Conservation (phyloP, 2,797 vertebrate species). For the Clarias fuscus region DNA sequence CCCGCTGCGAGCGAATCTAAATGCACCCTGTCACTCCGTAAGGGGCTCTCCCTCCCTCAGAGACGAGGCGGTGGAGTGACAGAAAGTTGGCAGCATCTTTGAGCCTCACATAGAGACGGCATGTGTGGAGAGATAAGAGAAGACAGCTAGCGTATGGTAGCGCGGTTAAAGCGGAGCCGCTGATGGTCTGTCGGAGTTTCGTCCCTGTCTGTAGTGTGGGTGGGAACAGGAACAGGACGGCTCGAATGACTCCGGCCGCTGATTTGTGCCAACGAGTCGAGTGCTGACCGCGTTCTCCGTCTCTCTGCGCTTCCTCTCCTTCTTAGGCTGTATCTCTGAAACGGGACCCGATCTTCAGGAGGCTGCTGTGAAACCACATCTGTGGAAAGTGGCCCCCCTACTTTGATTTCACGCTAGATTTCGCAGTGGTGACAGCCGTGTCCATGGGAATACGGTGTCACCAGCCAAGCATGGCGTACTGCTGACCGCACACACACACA, state of each 20-base stretch:
- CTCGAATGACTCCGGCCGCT: slow-evolving; percentile 39
- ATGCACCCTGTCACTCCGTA: slow-evolving; percentile 37
- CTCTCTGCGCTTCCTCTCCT: slow-evolving; percentile 16
- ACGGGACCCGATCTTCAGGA: slow-evolving; percentile 34
- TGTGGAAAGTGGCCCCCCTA: slow-evolving; percentile 36
- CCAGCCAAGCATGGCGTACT: slow-evolving; percentile 21
- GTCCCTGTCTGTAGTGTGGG: slow-evolving; percentile 27
- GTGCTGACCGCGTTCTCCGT: slow-evolving; percentile 11
- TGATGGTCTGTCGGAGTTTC: slow-evolving; percentile 36
- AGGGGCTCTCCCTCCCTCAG: slow-evolving; percentile 30
- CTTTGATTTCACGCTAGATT: slow-evolving; percentile 46
- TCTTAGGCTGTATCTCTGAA: slow-evolving; percentile 44
- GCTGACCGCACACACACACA: slow-evolving; percentile 38
- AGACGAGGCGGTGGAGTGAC: slow-evolving; percentile 36
- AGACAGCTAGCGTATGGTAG: slow-evolving; percentile 15
- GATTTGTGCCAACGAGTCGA: slow-evolving; percentile 28
- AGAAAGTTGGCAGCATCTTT: slow-evolving; percentile 46
- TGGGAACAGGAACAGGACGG: slow-evolving; percentile 37
- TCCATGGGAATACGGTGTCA: slow-evolving; percentile 40
- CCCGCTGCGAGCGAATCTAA: slow-evolving; percentile 24
- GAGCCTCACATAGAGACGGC: slow-evolving; percentile 38
- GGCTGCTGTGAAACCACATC: slow-evolving; percentile 43
- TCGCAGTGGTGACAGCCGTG: slow-evolving; percentile 47
- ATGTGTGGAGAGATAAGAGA: slow-evolving; percentile 46
- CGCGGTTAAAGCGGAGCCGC: slow-evolving; percentile 13